These are phyloP conservation scores for Equus przewalskii DNA, from an alignment of 2,113 vertebrate species.

Conservation along the genomic window DNA sequence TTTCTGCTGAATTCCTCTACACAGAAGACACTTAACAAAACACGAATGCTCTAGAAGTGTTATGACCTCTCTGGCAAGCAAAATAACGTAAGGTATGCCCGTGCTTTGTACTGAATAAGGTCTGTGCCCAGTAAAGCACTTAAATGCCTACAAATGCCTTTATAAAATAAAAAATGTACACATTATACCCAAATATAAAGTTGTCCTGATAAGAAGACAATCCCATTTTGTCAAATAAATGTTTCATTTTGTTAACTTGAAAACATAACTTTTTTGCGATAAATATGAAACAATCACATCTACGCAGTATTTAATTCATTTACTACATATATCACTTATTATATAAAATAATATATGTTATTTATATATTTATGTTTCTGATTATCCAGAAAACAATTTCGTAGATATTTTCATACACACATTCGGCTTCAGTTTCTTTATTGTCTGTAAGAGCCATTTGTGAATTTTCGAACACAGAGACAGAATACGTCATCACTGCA, in stretches of 20 bases:
- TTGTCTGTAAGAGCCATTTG: not conserved
- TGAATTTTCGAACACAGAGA: constrained; percentile 9
- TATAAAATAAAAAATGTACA: not conserved
- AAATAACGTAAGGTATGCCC: not conserved
- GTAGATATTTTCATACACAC: not conserved
- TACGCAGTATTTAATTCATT: not conserved
- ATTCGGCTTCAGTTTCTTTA: not conserved
- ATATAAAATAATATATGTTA: not conserved
- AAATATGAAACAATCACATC: not conserved
- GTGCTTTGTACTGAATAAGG: not conserved
- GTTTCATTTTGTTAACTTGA: constrained; percentile 13
- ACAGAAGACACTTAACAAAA: not conserved
- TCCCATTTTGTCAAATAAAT: not conserved
- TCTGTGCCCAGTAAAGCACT: not conserved
- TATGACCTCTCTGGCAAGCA: not conserved
- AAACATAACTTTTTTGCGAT: not conserved
- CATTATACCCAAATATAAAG: not conserved
- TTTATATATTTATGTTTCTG: not conserved
- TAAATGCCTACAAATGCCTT: not conserved
- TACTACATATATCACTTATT: not conserved
- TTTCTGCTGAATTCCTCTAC: not conserved
- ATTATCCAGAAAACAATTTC: not conserved
- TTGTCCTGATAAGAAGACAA: not conserved
- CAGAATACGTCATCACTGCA: not conserved
- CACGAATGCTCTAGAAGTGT: not conserved